Percentiles rank a stretch among this genome's conserved stretches.
Evolutionary conservation across 2,888 invertebrate genomes (phyloP).

Genomic region (Mesochorus sp.): DNA sequence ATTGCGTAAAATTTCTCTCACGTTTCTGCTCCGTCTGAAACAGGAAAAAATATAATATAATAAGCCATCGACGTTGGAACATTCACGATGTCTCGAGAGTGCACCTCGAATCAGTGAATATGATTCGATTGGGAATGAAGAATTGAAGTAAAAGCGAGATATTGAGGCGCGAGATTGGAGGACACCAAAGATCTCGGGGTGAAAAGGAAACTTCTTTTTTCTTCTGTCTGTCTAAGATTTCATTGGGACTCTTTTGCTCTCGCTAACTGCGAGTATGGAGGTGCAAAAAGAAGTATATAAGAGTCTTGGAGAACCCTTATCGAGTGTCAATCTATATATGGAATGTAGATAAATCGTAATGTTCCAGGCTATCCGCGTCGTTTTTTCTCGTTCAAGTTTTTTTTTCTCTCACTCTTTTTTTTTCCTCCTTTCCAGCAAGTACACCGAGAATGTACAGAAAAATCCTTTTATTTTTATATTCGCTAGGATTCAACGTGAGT

Average conservation of each 20-base stretch:
- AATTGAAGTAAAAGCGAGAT: slow-evolving; percentile 19
- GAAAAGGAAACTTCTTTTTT: neutral
- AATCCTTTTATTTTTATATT: slow-evolving; percentile 55
- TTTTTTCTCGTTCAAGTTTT: slow-evolving; percentile 41
- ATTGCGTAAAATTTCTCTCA: too few species aligned
- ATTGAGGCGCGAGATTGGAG: neutral
- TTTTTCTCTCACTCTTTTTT: slow-evolving; percentile 20
- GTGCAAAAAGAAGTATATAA: slow-evolving; percentile 16
- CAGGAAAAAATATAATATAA: slow-evolving; percentile 13
- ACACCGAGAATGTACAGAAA: slow-evolving; percentile 2
- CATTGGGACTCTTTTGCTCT: slow-evolving; percentile 32
- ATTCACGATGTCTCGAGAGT: slow-evolving; percentile 53
- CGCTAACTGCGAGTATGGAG: slow-evolving; percentile 33
- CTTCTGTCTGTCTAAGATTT: slow-evolving; percentile 7
- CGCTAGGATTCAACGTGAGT: slow-evolving; percentile 11
- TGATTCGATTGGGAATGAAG: slow-evolving; percentile 43
- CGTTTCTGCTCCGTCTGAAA: too few species aligned
- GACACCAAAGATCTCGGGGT: neutral
- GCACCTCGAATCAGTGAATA: slow-evolving; percentile 30
- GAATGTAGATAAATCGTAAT: slow-evolving; percentile 37
- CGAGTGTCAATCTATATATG: slow-evolving; percentile 11
- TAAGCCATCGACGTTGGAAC: slow-evolving; percentile 23
- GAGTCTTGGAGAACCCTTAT: slow-evolving; percentile 22
- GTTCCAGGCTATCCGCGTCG: slow-evolving; percentile 40
- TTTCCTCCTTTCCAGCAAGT: slow-evolving; percentile 8